A percentile compares a stretch with the other conserved stretches of the same genome.
phyloP scores from a whole-genome alignment of 2,113 vertebrate genomes.

The Nyctereutes procyonoides region DNA sequence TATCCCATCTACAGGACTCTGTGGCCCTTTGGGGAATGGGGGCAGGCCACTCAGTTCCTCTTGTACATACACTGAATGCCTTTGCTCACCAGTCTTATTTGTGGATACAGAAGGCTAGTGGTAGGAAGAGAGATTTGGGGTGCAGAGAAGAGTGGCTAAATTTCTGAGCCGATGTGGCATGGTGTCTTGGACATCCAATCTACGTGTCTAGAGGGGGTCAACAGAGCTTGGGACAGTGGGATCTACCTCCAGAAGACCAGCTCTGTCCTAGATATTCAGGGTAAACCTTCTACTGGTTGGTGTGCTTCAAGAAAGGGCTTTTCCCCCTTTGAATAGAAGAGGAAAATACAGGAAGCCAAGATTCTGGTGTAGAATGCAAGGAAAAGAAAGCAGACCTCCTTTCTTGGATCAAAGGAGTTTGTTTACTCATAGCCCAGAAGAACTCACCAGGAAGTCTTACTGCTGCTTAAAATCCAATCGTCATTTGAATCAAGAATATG shows the following conservation, averaged over 20 bases:
- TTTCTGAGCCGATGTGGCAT: neutral
- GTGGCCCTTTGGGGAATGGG: neutral
- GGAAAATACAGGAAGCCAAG: neutral
- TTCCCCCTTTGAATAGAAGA: neutral
- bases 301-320: neutral
- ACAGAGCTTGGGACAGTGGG: neutral
- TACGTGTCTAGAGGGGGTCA: neutral
- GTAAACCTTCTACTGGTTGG: neutral
- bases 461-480: too few species aligned
- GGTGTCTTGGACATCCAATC: neutral
- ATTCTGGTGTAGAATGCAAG: neutral
- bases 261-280: neutral
- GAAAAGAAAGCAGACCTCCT: too few species aligned
- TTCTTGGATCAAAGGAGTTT: neutral
- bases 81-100: neutral
- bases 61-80: neutral
- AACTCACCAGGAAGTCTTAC: neutral
- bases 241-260: neutral
- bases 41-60: too few species aligned
- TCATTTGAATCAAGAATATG: neutral
- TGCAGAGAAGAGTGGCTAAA: neutral
- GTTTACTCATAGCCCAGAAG: neutral
- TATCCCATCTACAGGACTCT: neutral
- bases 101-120: neutral
- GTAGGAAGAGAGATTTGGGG: neutral